Base-by-base conservation (phyloP, 2,888 invertebrate species). In the Cataglyphis cursor region DNA sequence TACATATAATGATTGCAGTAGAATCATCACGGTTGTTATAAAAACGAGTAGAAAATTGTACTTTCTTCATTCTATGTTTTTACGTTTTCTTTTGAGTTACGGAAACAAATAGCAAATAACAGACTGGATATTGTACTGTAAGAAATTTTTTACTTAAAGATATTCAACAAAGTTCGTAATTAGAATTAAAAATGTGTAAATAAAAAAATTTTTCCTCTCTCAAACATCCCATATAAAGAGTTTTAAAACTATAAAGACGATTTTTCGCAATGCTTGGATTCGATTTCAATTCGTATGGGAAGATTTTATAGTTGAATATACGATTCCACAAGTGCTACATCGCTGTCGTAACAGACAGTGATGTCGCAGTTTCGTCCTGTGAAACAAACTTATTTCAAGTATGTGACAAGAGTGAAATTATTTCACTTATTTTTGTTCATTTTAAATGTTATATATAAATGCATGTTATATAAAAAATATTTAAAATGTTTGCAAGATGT, bases 261-360 rank as follows among this genome's bases (percentile, higher is more conserved):
- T 15, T 9, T 65, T 41, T 44, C 2, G 15, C 48, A 4, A 44
- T 15, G 44, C 4, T 15, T 18, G 15, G 6, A 1, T 51, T 68
- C n/a, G 12, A 68, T 68, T 28, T 31, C 31, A 18, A 6, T n/a
- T 12, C 1, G 0, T 1, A 31, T 68, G 0, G 12, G 10, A 66
- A n/a, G 48, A 68, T 51, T 68, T 68, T 68, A 68, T 12, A 0
- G 12, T 68, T 68, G 12, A 68, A 68, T 31, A n/a, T 28, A 51
- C 0, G n/a, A 48, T 66, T n/a, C 12, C n/a, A 31, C 48, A 68
- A 31, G 68, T 12, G 4, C n/a, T 48, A 12, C n/a, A n/a, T 68
- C 8, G 12, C n/a, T 31, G n/a, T 48, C 1, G 31, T 51, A 68
- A 18, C n/a, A 28, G 5, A 68, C 6, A 18, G n/a, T n/a, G 18